Evolutionary conservation across 2,113 vertebrate species (phyloP).

Genomic region (Edolisoma coerulescens): DNA sequence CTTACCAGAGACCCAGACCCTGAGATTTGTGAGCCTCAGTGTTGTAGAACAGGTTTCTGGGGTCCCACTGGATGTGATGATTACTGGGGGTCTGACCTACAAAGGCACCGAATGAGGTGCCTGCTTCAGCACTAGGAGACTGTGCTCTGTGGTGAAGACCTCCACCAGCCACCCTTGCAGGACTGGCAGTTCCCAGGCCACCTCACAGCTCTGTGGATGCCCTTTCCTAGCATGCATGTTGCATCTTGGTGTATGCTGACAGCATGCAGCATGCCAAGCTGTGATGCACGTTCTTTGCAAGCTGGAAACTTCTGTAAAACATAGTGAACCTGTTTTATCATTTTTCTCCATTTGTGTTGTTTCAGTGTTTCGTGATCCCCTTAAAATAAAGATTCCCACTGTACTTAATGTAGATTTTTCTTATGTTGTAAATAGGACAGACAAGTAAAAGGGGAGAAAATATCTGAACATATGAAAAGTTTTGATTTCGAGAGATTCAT

Average conservation of each 20-base stretch:
- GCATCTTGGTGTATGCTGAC: not conserved
- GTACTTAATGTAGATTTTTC: not conserved
- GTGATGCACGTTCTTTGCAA: not conserved
- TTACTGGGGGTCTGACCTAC: not conserved
- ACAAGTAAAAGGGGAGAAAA: not conserved
- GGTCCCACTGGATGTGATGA: not conserved
- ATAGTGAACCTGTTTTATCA: accelerated
- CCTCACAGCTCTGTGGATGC: not conserved
- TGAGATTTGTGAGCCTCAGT: not conserved
- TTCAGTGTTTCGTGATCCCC: accelerated
- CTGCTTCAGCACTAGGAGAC: not conserved
- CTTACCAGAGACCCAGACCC: not conserved
- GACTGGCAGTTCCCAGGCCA: not conserved
- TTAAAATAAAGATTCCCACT: not conserved
- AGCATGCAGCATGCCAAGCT: not conserved
- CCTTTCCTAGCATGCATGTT: not conserved
- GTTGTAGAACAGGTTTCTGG: not conserved
- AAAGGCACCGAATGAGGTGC: not conserved
- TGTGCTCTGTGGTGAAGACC: not conserved
- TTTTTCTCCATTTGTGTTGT: not conserved
- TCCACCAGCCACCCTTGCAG: not conserved
- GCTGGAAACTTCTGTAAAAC: not conserved
- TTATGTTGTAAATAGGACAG: not conserved
- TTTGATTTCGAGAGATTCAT: not conserved
- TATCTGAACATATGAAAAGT: not conserved